Evolutionary conservation across 2,797 vertebrate species (phyloP).

Genomic region (Astyanax mexicanus): DNA sequence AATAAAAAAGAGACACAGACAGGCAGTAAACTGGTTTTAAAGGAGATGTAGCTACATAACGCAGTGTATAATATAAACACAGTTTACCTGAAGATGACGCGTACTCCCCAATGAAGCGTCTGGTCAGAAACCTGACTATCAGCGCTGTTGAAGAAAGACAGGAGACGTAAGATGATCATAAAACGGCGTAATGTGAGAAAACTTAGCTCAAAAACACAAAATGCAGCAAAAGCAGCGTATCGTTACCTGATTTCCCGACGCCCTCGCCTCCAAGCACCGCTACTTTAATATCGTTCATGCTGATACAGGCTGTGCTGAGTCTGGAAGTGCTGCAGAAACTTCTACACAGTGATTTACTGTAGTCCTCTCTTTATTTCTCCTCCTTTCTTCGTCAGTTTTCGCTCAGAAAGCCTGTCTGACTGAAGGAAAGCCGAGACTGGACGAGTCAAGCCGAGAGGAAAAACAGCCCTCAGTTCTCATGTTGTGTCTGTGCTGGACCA

Average conservation of each 20-base stretch:
- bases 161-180: not conserved
- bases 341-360: not conserved
- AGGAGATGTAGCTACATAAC: not conserved
- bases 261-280: slow-evolving; percentile 83
- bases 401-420: not conserved
- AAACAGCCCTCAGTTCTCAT: slow-evolving; percentile 1
- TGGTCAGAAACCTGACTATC: slow-evolving; percentile 85
- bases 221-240: too few species aligned
- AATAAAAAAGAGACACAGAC: too few species aligned
- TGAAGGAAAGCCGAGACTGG: not conserved
- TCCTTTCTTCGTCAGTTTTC: not conserved
- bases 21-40: not conserved
- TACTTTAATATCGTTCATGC: slow-evolving; percentile 83
- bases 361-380: not conserved
- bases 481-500: not conserved
- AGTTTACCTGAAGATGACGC: slow-evolving; percentile 82
- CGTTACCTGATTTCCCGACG: slow-evolving; percentile 86
- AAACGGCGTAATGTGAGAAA: not conserved
- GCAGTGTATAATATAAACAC: not conserved
- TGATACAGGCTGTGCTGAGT: slow-evolving; percentile 8
- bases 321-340: not conserved
- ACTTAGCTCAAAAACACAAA: too few species aligned
- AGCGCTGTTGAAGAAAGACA: slow-evolving; percentile 79
- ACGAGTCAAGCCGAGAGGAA: not conserved
- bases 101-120: slow-evolving; percentile 89